phyloP scores from a whole-genome alignment of 2,113 vertebrate genomes.

The Mesitornis unicolor region DNA sequence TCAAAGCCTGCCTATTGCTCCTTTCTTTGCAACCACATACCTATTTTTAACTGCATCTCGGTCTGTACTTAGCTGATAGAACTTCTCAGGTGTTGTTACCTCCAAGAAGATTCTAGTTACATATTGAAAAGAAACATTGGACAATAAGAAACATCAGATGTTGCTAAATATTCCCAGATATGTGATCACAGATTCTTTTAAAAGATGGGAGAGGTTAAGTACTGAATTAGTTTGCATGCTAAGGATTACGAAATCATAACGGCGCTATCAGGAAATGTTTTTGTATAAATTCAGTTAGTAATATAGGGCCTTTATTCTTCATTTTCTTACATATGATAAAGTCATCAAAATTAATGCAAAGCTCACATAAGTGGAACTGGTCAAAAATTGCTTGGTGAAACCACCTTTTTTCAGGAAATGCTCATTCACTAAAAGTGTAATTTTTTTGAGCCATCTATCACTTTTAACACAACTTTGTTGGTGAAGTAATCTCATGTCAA shows the following conservation, averaged over 20 bases:
- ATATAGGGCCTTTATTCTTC: not conserved
- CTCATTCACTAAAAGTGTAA: not conserved
- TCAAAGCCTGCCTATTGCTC: not conserved
- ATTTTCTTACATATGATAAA: not conserved
- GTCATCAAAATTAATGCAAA: not conserved
- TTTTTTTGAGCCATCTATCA: not conserved
- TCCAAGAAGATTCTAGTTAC: not conserved
- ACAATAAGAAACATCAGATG: not conserved
- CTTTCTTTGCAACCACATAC: not conserved
- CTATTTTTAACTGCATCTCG: not conserved
- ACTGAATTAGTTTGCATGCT: not conserved
- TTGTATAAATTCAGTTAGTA: not conserved
- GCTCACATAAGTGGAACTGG: not conserved
- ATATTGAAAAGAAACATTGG: not conserved
- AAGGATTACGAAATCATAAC: not conserved
- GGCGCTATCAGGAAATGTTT: not conserved
- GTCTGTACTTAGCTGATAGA: not conserved
- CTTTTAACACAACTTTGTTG: not conserved
- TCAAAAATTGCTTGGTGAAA: not conserved
- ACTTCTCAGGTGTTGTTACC: not conserved
- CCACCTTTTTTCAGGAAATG: not conserved
- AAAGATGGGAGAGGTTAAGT: not conserved
- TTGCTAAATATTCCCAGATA: not conserved
- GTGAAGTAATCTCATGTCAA: not conserved
- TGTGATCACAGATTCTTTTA: not conserved